Percentiles rank a stretch among this genome's conserved stretches.
These are phyloP conservation scores for Pseudochaenichthys georgianus DNA, from an alignment of 2,797 vertebrate genomes.

Conservation along the genomic window DNA sequence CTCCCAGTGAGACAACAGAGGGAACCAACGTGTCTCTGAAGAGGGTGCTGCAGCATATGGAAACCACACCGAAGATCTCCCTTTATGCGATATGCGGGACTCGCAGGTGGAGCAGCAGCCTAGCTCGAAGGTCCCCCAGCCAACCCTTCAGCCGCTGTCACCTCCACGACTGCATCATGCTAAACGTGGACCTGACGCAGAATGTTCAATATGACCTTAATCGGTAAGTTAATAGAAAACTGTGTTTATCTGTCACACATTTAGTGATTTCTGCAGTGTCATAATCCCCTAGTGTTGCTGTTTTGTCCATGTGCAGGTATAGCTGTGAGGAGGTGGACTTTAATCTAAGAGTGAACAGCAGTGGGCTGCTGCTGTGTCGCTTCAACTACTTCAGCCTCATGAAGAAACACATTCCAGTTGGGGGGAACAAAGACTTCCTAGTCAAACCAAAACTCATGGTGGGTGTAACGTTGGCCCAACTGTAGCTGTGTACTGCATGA, in stretches of 20 bases:
- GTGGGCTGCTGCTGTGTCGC: constrained; percentile 94
- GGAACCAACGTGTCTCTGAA: constrained; percentile 93
- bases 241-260: neutral
- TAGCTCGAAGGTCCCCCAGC: constrained; percentile 76
- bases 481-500: no score
- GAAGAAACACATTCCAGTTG: constrained; percentile 96
- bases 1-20: constrained; percentile 84
- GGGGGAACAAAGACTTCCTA: constrained; percentile 92
- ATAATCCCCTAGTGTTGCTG: neutral
- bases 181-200: constrained; percentile 97
- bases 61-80: constrained; percentile 94
- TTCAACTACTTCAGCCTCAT: constrained; percentile 98
- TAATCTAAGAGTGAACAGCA: constrained; percentile 95
- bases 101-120: constrained; percentile 93
- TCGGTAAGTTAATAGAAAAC: constrained; percentile 83
- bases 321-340: constrained; percentile 98
- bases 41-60: constrained; percentile 93
- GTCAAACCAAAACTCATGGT: constrained; percentile 96
- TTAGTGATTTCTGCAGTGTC: neutral
- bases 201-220: constrained; percentile 98
- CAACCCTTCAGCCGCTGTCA: constrained; percentile 92
- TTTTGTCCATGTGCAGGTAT: constrained; percentile 84
- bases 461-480: constrained; percentile 37
- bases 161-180: constrained; percentile 93
- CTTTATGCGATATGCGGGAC: constrained; percentile 93